Conservation (phyloP, 2,113 vertebrate species). For the Panurus biarmicus region DNA sequence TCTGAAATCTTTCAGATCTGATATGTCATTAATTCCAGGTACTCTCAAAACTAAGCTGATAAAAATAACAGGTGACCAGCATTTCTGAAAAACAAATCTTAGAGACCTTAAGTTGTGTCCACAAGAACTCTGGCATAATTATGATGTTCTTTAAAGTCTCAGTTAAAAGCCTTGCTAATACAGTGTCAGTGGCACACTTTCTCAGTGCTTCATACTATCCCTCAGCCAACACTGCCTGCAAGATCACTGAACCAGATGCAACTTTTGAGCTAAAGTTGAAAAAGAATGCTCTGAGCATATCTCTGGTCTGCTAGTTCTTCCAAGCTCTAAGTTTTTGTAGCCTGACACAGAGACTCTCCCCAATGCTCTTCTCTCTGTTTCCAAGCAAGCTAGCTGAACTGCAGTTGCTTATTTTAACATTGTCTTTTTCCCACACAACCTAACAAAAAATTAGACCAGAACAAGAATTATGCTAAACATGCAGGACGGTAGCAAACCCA, state of each 20-base stretch:
- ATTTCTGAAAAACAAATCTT: neutral
- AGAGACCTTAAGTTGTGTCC: neutral
- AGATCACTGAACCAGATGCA: neutral
- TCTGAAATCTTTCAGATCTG: neutral
- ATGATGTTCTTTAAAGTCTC: neutral
- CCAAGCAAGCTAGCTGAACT: neutral
- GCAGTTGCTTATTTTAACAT: neutral
- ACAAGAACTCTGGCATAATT: neutral
- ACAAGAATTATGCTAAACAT: neutral
- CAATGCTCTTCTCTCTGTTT: neutral
- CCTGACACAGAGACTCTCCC: neutral
- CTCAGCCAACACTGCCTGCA: neutral
- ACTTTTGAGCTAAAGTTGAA: neutral
- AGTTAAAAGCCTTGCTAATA: neutral
- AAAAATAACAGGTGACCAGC: neutral
- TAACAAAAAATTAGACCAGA: neutral
- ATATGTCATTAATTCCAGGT: neutral
- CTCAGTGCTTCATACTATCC: neutral
- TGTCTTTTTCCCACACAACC: neutral
- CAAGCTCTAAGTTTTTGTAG: neutral
- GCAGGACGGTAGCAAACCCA: neutral
- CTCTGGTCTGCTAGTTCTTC: neutral
- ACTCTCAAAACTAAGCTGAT: neutral
- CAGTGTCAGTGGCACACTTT: neutral
- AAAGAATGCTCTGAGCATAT: neutral